Evolutionary conservation across 2,888 invertebrate species (phyloP), one percentile per base, ranked within the genome.

Genomic region (Calephelis perditalis): DNA sequence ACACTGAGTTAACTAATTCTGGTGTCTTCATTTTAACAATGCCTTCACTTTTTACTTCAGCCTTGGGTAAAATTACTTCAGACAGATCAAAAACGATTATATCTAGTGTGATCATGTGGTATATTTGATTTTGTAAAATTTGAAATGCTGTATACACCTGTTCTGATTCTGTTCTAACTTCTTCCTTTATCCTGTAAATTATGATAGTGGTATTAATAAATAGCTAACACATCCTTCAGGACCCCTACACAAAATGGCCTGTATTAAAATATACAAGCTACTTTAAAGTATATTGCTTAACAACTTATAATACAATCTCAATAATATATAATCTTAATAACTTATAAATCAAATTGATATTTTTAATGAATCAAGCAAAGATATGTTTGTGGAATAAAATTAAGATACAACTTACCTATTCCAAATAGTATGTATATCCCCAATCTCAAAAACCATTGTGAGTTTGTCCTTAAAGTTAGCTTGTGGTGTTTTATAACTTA

Each of bases 21-120:
- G 85, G 81, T 2, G 84, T 85, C 60, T 84, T 88, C 84, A 91
- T 81, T 66, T 84, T 88, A 0, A 91, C 75, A 36, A 72, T 67
- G 7, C 91, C 90, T 63, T 70, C 79, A 60, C 68, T 76, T 68
- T 84, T 89, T 0, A 89, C 77, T 65, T 80, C 83, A 6, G 86
- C 84, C 70, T 79, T 86, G 0, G 86, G 80, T 58, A 85, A 68
- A n/a, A 70, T 72, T 5, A 91, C 70, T 68, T 83, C 83, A 59
- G 71, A 76, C 36, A 91, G 68, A 58, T 86, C 79, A 63, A 87
- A 77, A 35, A 77, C 73, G 4, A 80, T 78, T 40, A 91, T 73
- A 59, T 91, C 86, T 37, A 90, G 63, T 56, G 67, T 71, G 0
- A 79, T 69, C 70, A 75, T 81, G 57, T 78, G 56, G 58, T 78